These are phyloP conservation scores for Nothoprocta perdicaria DNA, from an alignment of 2,113 vertebrate genomes.

Conservation along the genomic window DNA sequence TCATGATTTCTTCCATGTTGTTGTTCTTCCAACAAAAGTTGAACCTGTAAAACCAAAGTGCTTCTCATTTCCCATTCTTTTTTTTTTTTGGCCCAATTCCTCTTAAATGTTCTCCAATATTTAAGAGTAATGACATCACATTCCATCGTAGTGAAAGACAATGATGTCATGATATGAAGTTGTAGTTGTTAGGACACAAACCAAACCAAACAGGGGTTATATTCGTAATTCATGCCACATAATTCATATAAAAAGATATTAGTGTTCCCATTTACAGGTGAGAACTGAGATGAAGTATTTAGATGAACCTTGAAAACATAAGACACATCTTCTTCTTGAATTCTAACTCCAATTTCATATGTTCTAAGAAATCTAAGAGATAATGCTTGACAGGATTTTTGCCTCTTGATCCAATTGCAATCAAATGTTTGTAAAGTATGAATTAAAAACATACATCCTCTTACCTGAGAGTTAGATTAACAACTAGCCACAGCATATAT, in stretches of 20 bases:
- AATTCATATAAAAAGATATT: not conserved
- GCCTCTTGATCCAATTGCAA: not conserved
- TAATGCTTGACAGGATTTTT: not conserved
- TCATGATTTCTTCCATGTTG: not conserved
- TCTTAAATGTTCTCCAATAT: not conserved
- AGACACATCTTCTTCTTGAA: not conserved
- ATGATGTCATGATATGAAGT: not conserved
- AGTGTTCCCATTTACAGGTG: not conserved
- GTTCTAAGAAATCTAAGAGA: not conserved
- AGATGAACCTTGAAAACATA: not conserved
- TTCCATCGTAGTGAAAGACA: not conserved
- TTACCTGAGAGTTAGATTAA: not conserved
- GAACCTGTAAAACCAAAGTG: not conserved
- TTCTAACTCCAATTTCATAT: not conserved
- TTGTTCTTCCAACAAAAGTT: not conserved
- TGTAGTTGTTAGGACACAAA: not conserved
- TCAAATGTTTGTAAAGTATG: not conserved
- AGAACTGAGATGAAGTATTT: not conserved
- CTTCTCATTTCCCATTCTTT: not conserved
- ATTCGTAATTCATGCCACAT: not conserved
- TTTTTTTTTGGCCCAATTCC: not conserved
- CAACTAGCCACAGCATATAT: not conserved
- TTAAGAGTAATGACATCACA: not conserved
- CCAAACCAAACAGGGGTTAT: not conserved
- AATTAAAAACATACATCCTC: not conserved